Conservation (phyloP, 2,797 vertebrate species). For the Limosa lapponica region DNA sequence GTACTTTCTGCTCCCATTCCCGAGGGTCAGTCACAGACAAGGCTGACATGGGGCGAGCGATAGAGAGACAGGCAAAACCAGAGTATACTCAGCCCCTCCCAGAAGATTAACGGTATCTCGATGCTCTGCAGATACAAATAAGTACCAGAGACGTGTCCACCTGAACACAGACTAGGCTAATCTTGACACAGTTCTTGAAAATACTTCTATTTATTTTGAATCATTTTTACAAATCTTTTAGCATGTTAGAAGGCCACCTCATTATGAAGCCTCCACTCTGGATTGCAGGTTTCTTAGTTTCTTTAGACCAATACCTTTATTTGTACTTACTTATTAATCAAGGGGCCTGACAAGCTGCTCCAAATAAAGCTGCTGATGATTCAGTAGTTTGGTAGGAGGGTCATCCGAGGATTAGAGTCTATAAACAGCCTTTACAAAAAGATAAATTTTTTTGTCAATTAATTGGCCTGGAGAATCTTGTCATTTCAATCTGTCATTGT, state of each 20-base stretch:
- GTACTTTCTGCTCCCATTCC: not conserved
- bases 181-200: not conserved
- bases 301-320: not conserved
- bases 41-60: not conserved
- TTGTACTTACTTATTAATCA: slow-evolving; percentile 19
- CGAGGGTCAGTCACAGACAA: not conserved
- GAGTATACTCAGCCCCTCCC: not conserved
- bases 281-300: not conserved
- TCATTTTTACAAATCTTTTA: not conserved
- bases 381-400: not conserved
- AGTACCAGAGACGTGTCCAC: not conserved
- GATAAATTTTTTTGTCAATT: slow-evolving; percentile 1
- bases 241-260: not conserved
- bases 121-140: not conserved
- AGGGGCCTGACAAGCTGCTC: not conserved
- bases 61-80: not conserved
- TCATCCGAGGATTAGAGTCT: slow-evolving; percentile 14
- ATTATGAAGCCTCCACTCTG: not conserved
- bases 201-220: not conserved
- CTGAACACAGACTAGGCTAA: not conserved
- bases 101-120: not conserved
- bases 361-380: slow-evolving; percentile 12
- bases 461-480: slow-evolving; percentile 11
- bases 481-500: slow-evolving; percentile 27
- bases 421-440: slow-evolving; percentile 6